Evolutionary conservation across 2,888 invertebrate genomes (phyloP), one percentile per base, ranked within the genome.

Genomic region (Sarcophaga caerulescens): DNA sequence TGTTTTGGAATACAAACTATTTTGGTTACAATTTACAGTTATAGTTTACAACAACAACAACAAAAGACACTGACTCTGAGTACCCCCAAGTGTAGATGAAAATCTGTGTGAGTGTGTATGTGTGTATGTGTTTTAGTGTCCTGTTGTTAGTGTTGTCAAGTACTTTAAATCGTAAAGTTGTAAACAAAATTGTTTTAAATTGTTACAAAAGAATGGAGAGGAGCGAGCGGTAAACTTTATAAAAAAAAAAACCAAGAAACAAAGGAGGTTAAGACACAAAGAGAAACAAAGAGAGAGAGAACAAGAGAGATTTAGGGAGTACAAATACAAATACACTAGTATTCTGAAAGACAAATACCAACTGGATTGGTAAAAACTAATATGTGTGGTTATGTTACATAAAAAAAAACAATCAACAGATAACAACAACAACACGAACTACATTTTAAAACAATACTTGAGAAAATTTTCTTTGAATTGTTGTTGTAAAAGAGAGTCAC

Each of bases 111-210:
- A 0, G 25, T 25, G 6, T 25, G 25, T 25, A 6, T 25, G 25
- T 25, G 6, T 25, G 25, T 6, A 25, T 6, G 25, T 6, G 25
- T 25, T 25, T 25, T 25, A 25, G 25, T 25, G 1, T 25, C 25
- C 14, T 47, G 47, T 47, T 47, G 47, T 47, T 47, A 47, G 11
- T 79, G 79, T 79, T 86, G 83, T 84, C 83, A 84, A 78, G 74
- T 84, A 77, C 69, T 86, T 78, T 70, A 79, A 25, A 63, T 74
- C 80, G 76, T 80, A 74, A 85, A 85, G 82, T 79, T 84, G 81
- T 81, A 81, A 84, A 81, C 78, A 76, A 87, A 84, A 87, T 81
- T 87, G 84, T 81, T 87, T 87, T 84, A 87, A 84, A 85, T 85
- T 78, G 74, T 79, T 75, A 75, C 78, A 60, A 12, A n/a, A 25